Conservation (phyloP, 2,888 invertebrate species). For the Himalopsyche tibetana region DNA sequence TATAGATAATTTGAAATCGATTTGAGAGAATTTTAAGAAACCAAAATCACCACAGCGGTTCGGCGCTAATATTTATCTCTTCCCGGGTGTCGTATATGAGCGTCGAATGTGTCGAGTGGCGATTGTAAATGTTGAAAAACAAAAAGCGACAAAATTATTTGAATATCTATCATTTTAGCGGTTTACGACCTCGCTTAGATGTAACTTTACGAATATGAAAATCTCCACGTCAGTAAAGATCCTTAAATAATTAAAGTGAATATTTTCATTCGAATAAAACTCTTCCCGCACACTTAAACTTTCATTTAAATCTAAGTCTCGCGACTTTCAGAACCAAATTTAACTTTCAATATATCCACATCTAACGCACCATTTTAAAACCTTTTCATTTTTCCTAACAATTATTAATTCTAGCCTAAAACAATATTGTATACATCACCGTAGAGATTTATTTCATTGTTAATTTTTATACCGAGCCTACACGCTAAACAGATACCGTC, state of each 20-base stretch:
- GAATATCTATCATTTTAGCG: slow-evolving; percentile 10
- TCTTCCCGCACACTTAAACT: slow-evolving; percentile 15
- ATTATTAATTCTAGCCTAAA: slow-evolving; percentile 52
- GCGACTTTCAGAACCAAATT: slow-evolving; percentile 53
- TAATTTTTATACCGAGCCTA: slow-evolving; percentile 49
- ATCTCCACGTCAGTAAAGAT: slow-evolving; percentile 20
- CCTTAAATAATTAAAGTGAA: slow-evolving; percentile 25
- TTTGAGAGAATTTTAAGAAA: too few species aligned
- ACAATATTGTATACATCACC: slow-evolving; percentile 62
- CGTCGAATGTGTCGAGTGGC: not conserved
- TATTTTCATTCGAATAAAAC: slow-evolving; percentile 37
- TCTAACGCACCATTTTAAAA: slow-evolving; percentile 50
- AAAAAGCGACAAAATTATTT: not conserved
- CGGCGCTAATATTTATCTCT: too few species aligned
- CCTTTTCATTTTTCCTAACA: slow-evolving; percentile 57
- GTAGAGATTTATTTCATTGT: slow-evolving; percentile 52
- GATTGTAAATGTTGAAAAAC: not conserved
- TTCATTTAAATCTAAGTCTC: slow-evolving; percentile 34
- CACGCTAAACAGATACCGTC: slow-evolving; percentile 31
- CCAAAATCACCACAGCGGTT: too few species aligned
- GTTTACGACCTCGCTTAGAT: not conserved
- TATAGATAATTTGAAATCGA: slow-evolving; percentile 12
- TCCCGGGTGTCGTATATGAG: not conserved
- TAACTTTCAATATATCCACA: slow-evolving; percentile 58
- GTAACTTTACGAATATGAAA: slow-evolving; percentile 6